These are phyloP conservation scores for Zeugodacus cucurbitae DNA, from an alignment of 1,140 invertebrate genomes.

Conservation along the genomic window DNA sequence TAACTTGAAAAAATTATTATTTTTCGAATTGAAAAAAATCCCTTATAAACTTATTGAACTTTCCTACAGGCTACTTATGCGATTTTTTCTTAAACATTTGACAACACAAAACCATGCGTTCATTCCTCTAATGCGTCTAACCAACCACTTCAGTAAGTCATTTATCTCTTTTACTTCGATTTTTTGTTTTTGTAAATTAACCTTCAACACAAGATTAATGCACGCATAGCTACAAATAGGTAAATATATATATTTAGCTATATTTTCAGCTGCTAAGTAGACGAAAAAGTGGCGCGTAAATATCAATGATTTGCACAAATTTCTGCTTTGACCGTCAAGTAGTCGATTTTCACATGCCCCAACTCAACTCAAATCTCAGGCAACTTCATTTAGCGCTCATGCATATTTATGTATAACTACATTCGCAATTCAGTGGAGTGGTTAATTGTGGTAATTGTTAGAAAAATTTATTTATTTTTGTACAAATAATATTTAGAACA, in stretches of 20 bases:
- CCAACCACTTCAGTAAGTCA: not conserved
- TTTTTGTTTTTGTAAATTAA: not conserved
- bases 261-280: not conserved
- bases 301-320: not conserved
- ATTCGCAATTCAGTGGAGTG: no score
- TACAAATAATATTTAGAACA: not conserved
- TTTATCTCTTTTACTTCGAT: not conserved
- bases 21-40: no score
- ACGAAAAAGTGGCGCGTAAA: not conserved
- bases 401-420: not conserved
- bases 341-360: not conserved
- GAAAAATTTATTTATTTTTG: no score
- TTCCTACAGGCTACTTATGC: no score
- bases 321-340: not conserved
- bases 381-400: not conserved
- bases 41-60: no score
- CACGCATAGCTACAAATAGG: not conserved
- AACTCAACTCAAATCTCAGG: not conserved
- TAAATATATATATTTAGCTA: not conserved
- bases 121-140: not conserved
- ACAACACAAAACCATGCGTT: no score
- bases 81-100: no score
- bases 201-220: conserved; percentile 16
- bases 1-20: no score
- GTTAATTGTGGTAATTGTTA: no score